Evolutionary conservation across 2,888 invertebrate genomes (phyloP).

Genomic region (Trisateles emortualis): DNA sequence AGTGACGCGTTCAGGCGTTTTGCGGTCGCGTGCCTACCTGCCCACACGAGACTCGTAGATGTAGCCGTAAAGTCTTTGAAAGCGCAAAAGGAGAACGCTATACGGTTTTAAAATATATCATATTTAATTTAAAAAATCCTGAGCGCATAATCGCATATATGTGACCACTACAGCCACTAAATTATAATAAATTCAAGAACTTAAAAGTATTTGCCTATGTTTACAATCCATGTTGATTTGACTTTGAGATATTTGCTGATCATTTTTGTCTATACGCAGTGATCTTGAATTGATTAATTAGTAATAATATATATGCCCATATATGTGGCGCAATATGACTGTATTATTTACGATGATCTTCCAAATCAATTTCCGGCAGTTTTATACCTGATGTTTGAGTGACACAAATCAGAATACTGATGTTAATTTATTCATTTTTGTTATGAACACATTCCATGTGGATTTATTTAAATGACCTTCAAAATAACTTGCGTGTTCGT

Average conservation of each 20-base stretch:
- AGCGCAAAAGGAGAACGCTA: too few relatives aligned
- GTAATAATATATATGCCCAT: neutral
- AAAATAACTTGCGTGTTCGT: slow-evolving; percentile 32
- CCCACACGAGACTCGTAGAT: too few relatives aligned
- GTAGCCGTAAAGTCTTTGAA: too few relatives aligned
- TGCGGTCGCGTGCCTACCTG: too few relatives aligned
- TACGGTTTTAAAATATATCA: too few relatives aligned
- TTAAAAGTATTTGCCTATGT: too few relatives aligned
- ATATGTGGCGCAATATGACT: neutral
- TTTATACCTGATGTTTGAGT: slow-evolving; percentile 21
- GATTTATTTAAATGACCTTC: slow-evolving; percentile 45
- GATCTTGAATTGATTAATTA: slow-evolving; percentile 4
- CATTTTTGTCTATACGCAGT: neutral
- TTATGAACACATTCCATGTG: slow-evolving; percentile 17
- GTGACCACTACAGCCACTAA: too few relatives aligned
- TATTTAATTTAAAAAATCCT: too few relatives aligned
- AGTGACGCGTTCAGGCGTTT: too few relatives aligned
- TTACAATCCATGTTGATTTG: neutral
- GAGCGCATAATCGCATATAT: too few relatives aligned
- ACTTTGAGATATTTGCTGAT: neutral
- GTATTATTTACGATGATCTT: neutral
- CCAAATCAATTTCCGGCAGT: slow-evolving; percentile 12
- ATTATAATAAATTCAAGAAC: too few relatives aligned
- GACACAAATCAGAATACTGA: slow-evolving; percentile 22
- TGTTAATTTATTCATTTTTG: slow-evolving; percentile 34